phyloP scores from a whole-genome alignment of 2,888 invertebrate species.

The Punctoribates punctum region DNA sequence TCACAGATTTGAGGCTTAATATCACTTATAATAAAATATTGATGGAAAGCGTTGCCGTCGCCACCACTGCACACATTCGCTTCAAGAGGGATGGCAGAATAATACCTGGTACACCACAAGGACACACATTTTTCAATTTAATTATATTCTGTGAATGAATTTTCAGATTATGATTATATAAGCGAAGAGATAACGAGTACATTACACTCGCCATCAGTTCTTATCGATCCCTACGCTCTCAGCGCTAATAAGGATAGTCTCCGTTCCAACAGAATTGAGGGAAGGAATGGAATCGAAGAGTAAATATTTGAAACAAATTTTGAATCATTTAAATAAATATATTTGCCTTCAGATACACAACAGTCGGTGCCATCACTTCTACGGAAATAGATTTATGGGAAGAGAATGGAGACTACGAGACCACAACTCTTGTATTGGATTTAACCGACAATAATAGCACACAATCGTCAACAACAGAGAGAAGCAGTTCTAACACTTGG shows the following conservation, averaged over 20 bases:
- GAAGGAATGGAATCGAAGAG: constrained; percentile 26
- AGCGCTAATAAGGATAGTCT: not conserved
- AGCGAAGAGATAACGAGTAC: constrained; percentile 15
- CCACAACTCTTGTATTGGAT: constrained; percentile 10
- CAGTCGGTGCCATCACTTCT: not conserved
- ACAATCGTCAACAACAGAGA: constrained; percentile 14
- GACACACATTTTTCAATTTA: too few relatives aligned
- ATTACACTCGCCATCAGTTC: constrained; percentile 8
- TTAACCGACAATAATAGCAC: not conserved
- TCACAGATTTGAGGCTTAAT: constrained; percentile 60
- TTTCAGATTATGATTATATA: constrained; percentile 5
- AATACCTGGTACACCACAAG: not conserved
- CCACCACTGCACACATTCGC: constrained; percentile 23
- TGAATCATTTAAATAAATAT: not conserved
- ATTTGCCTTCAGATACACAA: not conserved
- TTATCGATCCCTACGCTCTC: constrained; percentile 10
- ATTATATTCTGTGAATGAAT: too few relatives aligned
- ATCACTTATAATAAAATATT: constrained; percentile 45
- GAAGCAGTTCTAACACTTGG: constrained; percentile 8
- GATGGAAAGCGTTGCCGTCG: constrained; percentile 17
- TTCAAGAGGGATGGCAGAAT: constrained; percentile 36
- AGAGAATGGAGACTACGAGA: constrained; percentile 23
- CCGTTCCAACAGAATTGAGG: not conserved
- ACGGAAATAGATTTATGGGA: constrained; percentile 32
- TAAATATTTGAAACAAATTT: not conserved